Conservation (phyloP, 2,113 vertebrate genomes). For the Anhinga rufa region DNA sequence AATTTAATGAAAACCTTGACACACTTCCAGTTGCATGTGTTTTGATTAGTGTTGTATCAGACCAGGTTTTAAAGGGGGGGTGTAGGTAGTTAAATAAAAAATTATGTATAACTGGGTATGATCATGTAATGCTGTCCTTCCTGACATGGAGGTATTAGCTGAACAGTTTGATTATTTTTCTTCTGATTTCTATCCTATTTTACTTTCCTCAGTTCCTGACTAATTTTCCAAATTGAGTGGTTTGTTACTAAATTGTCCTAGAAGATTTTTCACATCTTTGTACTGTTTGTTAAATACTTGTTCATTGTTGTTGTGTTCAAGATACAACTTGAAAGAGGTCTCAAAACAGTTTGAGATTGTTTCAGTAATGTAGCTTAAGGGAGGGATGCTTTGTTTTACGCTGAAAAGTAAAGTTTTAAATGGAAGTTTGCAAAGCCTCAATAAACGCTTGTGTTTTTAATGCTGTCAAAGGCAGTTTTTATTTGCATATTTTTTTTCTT, state of each 20-base stretch:
- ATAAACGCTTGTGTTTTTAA: background rate
- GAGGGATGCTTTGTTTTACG: background rate
- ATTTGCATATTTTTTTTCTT: background rate
- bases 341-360: background rate
- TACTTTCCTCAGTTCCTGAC: background rate
- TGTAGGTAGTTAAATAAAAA: background rate
- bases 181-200: fast-evolving
- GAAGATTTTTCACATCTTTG: background rate
- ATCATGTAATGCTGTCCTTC: background rate
- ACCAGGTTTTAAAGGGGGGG: background rate
- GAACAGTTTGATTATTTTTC: background rate
- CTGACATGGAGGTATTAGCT: background rate
- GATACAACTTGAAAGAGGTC: background rate
- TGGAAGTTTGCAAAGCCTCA: background rate
- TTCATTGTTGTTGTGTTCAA: background rate
- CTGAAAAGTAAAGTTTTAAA: background rate
- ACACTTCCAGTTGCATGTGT: background rate
- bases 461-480: background rate
- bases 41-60: background rate
- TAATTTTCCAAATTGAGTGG: background rate
- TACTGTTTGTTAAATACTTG: background rate
- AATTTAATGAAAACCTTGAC: background rate
- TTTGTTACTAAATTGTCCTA: background rate
- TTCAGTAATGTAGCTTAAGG: background rate
- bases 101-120: fast-evolving